Conservation (phyloP, 2,888 invertebrate species). For the Hydrotaea cyrtoneurina region DNA sequence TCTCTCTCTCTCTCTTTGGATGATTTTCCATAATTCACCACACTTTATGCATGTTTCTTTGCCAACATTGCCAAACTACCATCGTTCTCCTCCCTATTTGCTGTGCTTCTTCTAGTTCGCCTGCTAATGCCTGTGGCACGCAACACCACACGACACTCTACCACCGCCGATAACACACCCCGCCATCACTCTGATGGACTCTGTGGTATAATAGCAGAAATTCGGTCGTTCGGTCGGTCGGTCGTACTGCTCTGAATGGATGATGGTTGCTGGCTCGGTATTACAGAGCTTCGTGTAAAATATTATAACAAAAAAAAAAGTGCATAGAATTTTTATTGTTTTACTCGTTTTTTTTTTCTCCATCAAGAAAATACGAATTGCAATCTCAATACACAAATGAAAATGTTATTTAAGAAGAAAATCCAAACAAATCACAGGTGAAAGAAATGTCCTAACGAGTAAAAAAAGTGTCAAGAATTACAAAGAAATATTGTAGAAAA, state of each 20-base stretch:
- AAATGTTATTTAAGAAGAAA: constrained; percentile 2
- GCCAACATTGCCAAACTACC: neutral
- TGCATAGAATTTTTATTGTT: constrained; percentile 36
- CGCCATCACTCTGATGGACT: neutral
- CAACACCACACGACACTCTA: neutral
- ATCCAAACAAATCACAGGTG: neutral
- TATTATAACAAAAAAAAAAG: constrained; percentile 15
- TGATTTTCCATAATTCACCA: constrained; percentile 13
- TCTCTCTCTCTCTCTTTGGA: neutral
- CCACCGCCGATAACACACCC: neutral
- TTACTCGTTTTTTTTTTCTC: neutral
- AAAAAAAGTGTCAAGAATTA: neutral
- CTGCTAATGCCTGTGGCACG: neutral
- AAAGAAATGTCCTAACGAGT: neutral
- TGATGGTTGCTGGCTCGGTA: neutral
- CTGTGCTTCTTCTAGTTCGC: neutral
- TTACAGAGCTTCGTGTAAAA: constrained; percentile 8
- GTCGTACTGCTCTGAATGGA: neutral
- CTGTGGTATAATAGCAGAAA: constrained; percentile 11
- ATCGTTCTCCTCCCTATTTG: too few relatives aligned
- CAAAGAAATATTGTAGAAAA: neutral
- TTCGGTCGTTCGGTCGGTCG: constrained; percentile 23
- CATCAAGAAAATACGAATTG: neutral
- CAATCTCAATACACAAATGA: neutral
- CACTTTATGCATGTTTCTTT: constrained; percentile 7